Evolutionary conservation across 2,797 vertebrate genomes (phyloP).

Genomic region (Pelodytes ibericus): DNA sequence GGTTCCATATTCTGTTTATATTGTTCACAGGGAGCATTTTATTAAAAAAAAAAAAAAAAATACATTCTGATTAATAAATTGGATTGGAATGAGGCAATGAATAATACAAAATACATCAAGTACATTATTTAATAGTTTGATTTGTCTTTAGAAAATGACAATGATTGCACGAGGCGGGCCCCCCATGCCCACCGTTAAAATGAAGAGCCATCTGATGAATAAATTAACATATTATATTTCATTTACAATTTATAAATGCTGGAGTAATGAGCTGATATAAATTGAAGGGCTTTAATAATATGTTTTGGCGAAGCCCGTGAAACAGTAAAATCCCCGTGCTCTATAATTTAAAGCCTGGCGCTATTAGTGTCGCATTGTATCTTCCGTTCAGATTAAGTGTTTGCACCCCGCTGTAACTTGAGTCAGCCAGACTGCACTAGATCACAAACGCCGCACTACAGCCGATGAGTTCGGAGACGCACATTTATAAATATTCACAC

Average conservation of each 20-base stretch:
- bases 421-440: too few species aligned
- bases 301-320: slow-evolving; percentile 3
- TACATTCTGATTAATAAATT: slow-evolving; percentile 42
- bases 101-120: slow-evolving; percentile 19
- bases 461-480: too few species aligned
- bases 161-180: slow-evolving; percentile 18
- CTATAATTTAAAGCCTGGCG: slow-evolving; percentile 7
- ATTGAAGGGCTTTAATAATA: slow-evolving; percentile 34
- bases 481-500: too few species aligned
- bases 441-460: too few species aligned
- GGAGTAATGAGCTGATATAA: slow-evolving; percentile 27
- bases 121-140: slow-evolving; percentile 31
- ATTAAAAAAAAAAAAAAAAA: slow-evolving; percentile 8
- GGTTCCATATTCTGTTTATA: background rate
- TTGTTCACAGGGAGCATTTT: slow-evolving; percentile 2
- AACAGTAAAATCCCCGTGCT: background rate
- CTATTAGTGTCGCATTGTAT: slow-evolving; percentile 5
- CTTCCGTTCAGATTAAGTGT: background rate
- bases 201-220: slow-evolving; percentile 4
- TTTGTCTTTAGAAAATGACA: slow-evolving; percentile 20
- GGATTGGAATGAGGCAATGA: slow-evolving; percentile 11
- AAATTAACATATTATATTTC: slow-evolving; percentile 14
- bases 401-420: too few species aligned
- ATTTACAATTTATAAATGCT: slow-evolving; percentile 38
- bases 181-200: slow-evolving; percentile 2